Base-by-base conservation (phyloP, 53 echinoderm and acorn worm genomes). In the Luidia sarsii region DNA sequence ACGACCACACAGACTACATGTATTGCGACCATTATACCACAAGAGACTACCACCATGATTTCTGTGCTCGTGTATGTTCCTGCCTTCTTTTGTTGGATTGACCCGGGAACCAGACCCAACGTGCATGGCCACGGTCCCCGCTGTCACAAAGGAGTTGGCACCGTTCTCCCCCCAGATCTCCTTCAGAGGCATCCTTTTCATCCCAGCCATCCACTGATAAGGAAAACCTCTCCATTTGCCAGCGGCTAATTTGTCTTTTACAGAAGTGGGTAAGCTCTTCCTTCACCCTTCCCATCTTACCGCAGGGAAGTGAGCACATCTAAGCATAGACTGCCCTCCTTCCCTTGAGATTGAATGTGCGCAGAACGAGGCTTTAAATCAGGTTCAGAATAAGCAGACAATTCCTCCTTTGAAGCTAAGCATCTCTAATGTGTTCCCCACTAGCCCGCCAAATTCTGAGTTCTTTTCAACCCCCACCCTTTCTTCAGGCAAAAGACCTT, bases 241-340 rank as follows among this genome's bases (percentile, higher is more conserved):
- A 57, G 57, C 57, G 25, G 57, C 57, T 11, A 57, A 24, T 57
- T 23, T 57, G 3, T 24, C 57, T 3, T 24, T 24, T 24, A 57
- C 23, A 24, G 27, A 57, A 57, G 57, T 57, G 23, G 57, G 57
- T 57, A 24, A 57, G 27, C 57, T 57, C 57, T 24, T 57, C 27
- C 27, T 28, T 23, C 23, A 23, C 7, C 57, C 5, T 25, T 24
- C 6, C 57, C 57, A 11, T 4, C 20, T 16, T 9, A 51, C 16
- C n/a, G 20, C 18, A 51, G n/a, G 15, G 52, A 11, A 41, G 11
- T 51, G 20, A 4, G 16, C 18, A 51, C 15, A 57, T 3, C 27
- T 5, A 25, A 24, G n/a, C n/a, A n/a, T n/a, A n/a, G n/a, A 57
- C 27, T 20, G 27, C 22, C 11, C 22, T 20, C 57, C 5, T 57